phyloP scores from a whole-genome alignment of 2,888 invertebrate genomes.

The Ligdia adustata region DNA sequence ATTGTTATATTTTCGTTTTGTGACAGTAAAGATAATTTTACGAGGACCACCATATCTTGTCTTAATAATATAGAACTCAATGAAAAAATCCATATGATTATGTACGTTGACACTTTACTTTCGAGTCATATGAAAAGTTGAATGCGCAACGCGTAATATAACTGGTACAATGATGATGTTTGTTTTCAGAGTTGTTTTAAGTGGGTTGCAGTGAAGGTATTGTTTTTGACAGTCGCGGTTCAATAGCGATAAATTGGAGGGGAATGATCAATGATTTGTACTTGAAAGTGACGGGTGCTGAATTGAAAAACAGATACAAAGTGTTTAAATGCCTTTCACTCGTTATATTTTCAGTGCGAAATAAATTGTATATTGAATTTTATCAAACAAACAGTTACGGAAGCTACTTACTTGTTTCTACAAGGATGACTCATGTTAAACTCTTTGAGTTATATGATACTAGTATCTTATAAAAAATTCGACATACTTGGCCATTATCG shows the following conservation, averaged over 20 bases:
- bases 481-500: too few species aligned
- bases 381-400: too few species aligned
- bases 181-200: constrained; percentile 20
- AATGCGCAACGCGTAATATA: constrained; percentile 30
- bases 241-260: constrained; percentile 32
- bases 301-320: constrained; percentile 18
- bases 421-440: too few species aligned
- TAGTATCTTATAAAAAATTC: too few species aligned
- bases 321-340: too few species aligned
- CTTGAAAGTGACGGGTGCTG: constrained; percentile 25
- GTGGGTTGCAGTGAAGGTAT: constrained; percentile 23
- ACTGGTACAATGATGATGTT: constrained; percentile 10
- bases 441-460: too few species aligned
- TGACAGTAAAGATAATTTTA: constrained; percentile 47
- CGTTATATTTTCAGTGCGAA: too few species aligned
- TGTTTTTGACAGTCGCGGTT: constrained; percentile 38
- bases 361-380: too few species aligned
- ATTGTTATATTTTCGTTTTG: constrained; percentile 39
- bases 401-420: too few species aligned
- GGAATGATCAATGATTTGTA: constrained; percentile 30
- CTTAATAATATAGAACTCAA: constrained; percentile 4
- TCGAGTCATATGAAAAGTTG: constrained; percentile 21
- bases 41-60: constrained; percentile 28
- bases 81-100: constrained; percentile 4
- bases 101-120: constrained; percentile 34